Conservation (phyloP, 2,888 invertebrate species). For the Lypha dubia region DNA sequence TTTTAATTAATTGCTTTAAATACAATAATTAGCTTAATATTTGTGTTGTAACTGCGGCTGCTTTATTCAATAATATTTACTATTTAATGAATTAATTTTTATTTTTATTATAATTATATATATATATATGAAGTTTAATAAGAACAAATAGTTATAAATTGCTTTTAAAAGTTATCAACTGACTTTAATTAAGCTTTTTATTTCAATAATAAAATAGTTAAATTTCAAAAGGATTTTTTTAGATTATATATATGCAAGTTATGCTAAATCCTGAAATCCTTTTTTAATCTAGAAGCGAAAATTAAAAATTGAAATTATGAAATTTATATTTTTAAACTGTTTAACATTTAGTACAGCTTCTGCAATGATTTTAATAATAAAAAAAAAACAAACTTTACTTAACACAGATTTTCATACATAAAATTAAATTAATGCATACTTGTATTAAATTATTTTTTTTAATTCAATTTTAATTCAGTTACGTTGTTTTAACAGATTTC, state of each 20-base stretch:
- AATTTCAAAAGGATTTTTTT: neutral
- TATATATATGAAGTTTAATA: neutral
- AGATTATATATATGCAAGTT: too few species aligned
- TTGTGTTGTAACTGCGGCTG: constrained; percentile 67
- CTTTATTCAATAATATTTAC: neutral
- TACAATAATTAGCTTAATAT: constrained; percentile 42
- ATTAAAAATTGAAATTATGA: neutral
- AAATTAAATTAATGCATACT: too few species aligned
- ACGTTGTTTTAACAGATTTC: neutral
- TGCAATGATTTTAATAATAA: neutral
- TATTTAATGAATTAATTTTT: neutral
- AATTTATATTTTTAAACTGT: neutral
- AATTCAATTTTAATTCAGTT: neutral
- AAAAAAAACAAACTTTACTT: constrained; percentile 1
- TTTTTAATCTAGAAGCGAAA: too few species aligned
- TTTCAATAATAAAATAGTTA: neutral
- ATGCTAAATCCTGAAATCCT: too few species aligned
- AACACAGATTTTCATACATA: neutral
- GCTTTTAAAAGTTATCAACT: neutral
- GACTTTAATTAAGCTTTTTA: neutral
- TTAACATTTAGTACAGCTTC: neutral
- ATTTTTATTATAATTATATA: neutral
- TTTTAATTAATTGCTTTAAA: constrained; percentile 20
- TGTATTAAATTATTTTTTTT: neutral
- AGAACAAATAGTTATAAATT: neutral